phyloP scores from a whole-genome alignment of 2,888 invertebrate genomes.

The Oligia strigilis region DNA sequence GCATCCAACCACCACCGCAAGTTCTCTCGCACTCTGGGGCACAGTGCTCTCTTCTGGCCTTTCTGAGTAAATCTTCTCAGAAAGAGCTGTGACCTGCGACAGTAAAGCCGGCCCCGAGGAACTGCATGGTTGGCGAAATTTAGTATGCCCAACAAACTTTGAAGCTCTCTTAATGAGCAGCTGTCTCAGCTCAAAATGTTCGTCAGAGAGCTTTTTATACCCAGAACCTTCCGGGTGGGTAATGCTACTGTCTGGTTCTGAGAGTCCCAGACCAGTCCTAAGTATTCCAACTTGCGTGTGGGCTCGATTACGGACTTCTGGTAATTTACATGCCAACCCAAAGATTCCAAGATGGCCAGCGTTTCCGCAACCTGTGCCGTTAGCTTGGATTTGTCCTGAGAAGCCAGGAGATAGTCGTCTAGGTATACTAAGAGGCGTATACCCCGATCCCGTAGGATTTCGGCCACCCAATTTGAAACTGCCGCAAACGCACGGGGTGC shows the following conservation, averaged over 20 bases:
- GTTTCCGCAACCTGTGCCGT: too few relatives aligned
- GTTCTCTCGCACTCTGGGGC: too few relatives aligned
- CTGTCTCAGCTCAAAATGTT: neutral
- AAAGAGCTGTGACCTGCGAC: too few relatives aligned
- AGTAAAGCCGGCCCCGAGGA: too few relatives aligned
- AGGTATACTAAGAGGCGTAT: constrained; percentile 9
- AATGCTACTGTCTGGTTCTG: neutral
- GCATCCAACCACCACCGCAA: too few relatives aligned
- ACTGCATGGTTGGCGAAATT: constrained; percentile 51
- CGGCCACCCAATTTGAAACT: constrained; percentile 26
- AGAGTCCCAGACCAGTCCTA: neutral
- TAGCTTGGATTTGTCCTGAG: too few relatives aligned
- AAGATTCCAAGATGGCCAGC: too few relatives aligned
- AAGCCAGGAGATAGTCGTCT: too few relatives aligned
- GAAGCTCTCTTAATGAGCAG: constrained; percentile 1
- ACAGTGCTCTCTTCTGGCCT: too few relatives aligned
- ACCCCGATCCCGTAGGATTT: neutral
- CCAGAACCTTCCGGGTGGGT: neutral
- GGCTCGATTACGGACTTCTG: neutral
- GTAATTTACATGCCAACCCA: neutral
- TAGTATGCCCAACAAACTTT: constrained; percentile 46
- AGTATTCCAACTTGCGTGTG: neutral
- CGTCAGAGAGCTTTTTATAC: neutral
- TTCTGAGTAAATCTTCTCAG: too few relatives aligned
- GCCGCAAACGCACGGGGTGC: constrained; percentile 20